Conservation (phyloP, 2,797 vertebrate genomes). For the Zenarchopterus dispar region DNA sequence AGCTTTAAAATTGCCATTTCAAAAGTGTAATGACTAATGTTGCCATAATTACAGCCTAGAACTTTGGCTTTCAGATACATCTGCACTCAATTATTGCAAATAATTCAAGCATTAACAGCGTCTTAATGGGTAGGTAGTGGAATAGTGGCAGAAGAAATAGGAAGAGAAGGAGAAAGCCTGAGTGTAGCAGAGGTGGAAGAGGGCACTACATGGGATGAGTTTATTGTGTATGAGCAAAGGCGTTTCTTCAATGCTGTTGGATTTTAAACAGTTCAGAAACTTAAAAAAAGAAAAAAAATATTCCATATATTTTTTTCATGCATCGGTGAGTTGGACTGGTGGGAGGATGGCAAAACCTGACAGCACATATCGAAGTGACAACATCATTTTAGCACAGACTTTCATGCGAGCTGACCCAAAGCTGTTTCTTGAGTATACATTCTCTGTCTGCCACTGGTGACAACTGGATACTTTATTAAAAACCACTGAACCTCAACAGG, state of each 20-base stretch:
- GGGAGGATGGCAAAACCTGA: slow-evolving; percentile 21
- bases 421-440: slow-evolving; percentile 49
- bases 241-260: not conserved
- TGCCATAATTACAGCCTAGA: slow-evolving; percentile 42
- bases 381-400: slow-evolving; percentile 33
- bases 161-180: slow-evolving; percentile 12
- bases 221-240: slow-evolving; percentile 1
- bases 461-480: slow-evolving; percentile 49
- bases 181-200: slow-evolving; percentile 24
- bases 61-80: slow-evolving; percentile 46
- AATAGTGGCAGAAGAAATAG: slow-evolving; percentile 9
- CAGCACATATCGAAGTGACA: slow-evolving; percentile 19
- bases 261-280: too few species aligned
- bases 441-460: slow-evolving; percentile 26
- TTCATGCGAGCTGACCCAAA: slow-evolving; percentile 48
- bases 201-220: slow-evolving; percentile 16
- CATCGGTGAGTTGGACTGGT: not conserved
- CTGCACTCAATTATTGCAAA: slow-evolving; percentile 60
- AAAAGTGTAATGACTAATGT: slow-evolving; percentile 46
- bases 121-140: slow-evolving; percentile 44
- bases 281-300: too few species aligned
- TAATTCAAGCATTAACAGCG: slow-evolving; percentile 49
- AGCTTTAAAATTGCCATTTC: slow-evolving; percentile 34
- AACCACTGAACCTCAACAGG: slow-evolving; percentile 59
- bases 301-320: not conserved